Percentiles rank a stretch among this genome's conserved stretches.
Evolutionary conservation across 2,888 invertebrate species (phyloP).

Genomic region (Lepidochitona cinerea): DNA sequence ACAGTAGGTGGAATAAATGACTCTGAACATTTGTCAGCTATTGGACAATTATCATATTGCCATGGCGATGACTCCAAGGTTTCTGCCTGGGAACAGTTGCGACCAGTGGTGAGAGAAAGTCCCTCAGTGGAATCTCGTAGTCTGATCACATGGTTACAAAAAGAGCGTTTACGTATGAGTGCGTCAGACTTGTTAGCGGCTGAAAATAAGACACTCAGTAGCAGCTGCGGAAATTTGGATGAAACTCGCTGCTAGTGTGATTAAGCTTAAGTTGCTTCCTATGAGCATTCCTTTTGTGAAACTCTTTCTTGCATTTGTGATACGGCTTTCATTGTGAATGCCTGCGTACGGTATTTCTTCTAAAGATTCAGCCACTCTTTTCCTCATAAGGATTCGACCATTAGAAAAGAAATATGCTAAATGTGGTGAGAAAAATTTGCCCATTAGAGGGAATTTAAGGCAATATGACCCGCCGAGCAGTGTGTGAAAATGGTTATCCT

Average conservation of each 20-base stretch:
- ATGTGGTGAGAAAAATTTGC: too few relatives aligned
- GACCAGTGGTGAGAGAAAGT: constrained; percentile 50
- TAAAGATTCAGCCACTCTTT: too few relatives aligned
- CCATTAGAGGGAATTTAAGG: too few relatives aligned
- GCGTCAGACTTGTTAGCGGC: constrained; percentile 43
- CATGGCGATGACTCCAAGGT: constrained; percentile 27
- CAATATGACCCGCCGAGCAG: too few relatives aligned
- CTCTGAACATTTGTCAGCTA: constrained; percentile 77
- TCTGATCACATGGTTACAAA: constrained; percentile 69
- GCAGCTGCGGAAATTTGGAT: constrained; percentile 6
- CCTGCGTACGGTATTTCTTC: too few relatives aligned
- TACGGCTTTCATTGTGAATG: too few relatives aligned
- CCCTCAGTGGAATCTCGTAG: constrained; percentile 42
- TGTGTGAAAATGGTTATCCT: too few relatives aligned
- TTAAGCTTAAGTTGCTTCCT: too few relatives aligned
- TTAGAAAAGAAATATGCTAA: too few relatives aligned
- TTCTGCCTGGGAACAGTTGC: constrained; percentile 69
- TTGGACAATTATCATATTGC: constrained; percentile 36
- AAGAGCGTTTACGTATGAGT: constrained; percentile 74
- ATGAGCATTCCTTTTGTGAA: too few relatives aligned
- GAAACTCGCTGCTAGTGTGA: neutral
- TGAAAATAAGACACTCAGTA: neutral
- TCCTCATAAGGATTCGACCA: too few relatives aligned
- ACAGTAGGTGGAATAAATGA: constrained; percentile 96
- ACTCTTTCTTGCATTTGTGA: too few relatives aligned